Evolutionary conservation across 1,140 invertebrate genomes (phyloP).

Genomic region (Manduca sexta): DNA sequence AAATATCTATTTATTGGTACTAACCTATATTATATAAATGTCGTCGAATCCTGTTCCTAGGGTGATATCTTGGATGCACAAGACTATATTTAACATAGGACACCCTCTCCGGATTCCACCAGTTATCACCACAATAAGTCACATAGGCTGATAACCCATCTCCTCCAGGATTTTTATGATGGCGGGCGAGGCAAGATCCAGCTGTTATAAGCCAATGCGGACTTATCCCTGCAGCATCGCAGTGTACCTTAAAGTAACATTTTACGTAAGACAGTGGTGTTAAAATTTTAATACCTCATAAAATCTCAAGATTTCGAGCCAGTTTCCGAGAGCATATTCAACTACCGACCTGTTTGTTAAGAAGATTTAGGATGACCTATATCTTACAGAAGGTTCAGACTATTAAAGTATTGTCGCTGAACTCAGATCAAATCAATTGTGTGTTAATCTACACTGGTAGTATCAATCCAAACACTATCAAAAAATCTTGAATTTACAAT

Average conservation of each 20-base stretch:
- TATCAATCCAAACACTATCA: no score
- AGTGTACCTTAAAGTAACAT: conserved; percentile 35
- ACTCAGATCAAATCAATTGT: no score
- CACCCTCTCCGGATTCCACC: conserved; percentile 41
- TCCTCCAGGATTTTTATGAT: conserved; percentile 18
- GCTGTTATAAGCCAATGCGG: conserved; percentile 51
- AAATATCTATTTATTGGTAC: conserved; percentile 8
- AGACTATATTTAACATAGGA: conserved; percentile 48
- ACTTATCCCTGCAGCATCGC: conserved; percentile 52
- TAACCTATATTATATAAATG: conserved; percentile 57
- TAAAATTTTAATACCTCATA: no score
- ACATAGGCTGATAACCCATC: conserved; percentile 45
- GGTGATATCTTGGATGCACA: conserved; percentile 43
- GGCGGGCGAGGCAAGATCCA: conserved; percentile 44
- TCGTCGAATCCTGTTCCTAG: conserved; percentile 23
- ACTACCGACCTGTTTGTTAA: no score
- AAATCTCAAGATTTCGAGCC: no score
- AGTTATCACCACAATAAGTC: conserved; percentile 42
- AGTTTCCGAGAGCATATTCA: no score
- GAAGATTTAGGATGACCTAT: no score
- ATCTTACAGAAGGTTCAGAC: no score
- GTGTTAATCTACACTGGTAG: no score
- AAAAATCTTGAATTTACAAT: no score
- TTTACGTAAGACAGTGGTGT: no score
- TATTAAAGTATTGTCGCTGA: no score